Base-by-base conservation (phyloP, 2,113 vertebrate genomes). In the Ammodytes marinus region DNA sequence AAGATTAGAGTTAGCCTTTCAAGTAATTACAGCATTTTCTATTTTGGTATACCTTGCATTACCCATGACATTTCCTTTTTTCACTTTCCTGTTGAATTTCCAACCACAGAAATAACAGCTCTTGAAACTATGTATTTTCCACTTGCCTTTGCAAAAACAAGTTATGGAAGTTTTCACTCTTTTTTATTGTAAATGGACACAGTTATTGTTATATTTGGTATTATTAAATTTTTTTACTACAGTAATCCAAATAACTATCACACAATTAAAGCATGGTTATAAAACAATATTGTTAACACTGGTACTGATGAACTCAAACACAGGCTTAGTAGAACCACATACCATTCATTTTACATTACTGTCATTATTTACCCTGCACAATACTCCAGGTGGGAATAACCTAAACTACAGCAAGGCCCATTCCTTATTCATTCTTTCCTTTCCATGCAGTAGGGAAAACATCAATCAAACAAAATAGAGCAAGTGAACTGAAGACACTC, bases 381-480 rank as follows among this genome's bases (percentile, higher is more conserved):
- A 63, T 8, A 39, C 57, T 73, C 60, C 67, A 43, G 45, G 35
- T 84, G 76, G 79, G 80, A 83, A 78, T 73, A 74, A 59, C 46
- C 58, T 58, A 46, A 82, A 77, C 69, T 72, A 19, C 35, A n/a
- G 49, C 9, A 65, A 64, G 19, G 39, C 9, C 35, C 45, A 63
- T 83, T 70, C 49, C 82, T 78, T 76, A 72, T 86, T 84, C 63
- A 71, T 79, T 4, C 12, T 54, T 79, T 65, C 35, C 8, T 76
- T 42, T 40, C 43, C 69, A 59, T 65, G 37, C 67, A 17, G 35
- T 14, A 35, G 67, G 74, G 47, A 71, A 82, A 71, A 70, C 75
- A 79, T 80, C 72, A 64, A 60, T 74, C 61, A 86, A 75, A 85
- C 55, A 70, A 82, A 75, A 77, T 77, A 63, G 13, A 70, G 45